A percentile compares a stretch with the other conserved stretches of the same genome.
Conservation (phyloP, 2,113 vertebrate genomes). For the Indri indri region DNA sequence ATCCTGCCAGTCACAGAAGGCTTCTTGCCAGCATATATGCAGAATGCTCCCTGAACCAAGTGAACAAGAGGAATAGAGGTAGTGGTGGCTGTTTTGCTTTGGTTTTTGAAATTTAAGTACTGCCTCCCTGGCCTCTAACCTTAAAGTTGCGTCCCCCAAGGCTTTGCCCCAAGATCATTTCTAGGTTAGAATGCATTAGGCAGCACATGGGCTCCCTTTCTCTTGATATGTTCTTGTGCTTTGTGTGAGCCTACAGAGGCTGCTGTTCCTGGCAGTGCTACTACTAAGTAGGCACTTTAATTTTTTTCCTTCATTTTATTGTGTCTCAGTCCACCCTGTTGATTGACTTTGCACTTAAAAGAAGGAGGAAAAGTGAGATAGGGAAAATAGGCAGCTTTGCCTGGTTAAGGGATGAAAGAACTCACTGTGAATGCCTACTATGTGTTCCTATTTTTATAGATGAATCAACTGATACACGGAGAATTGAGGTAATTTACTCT, state of each 20-base stretch:
- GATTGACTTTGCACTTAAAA: background rate
- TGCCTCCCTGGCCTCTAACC: background rate
- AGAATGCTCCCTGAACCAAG: background rate
- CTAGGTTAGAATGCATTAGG: background rate
- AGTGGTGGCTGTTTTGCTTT: background rate
- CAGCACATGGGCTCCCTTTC: background rate
- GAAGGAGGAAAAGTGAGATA: background rate
- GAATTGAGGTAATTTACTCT: background rate
- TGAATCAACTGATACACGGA: background rate
- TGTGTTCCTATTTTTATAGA: background rate
- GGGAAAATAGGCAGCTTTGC: background rate
- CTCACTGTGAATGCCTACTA: background rate
- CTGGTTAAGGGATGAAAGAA: background rate
- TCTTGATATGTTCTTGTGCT: background rate
- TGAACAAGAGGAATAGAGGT: background rate
- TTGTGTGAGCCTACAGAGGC: background rate
- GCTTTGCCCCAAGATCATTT: background rate
- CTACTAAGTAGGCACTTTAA: background rate
- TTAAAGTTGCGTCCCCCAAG: background rate
- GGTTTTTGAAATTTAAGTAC: background rate
- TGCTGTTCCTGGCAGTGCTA: background rate
- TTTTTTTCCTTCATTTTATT: background rate
- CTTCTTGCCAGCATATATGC: background rate
- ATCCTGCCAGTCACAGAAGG: background rate
- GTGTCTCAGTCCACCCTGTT: background rate